phyloP scores from a whole-genome alignment of 2,888 invertebrate genomes.

The Ectemnius continuus region DNA sequence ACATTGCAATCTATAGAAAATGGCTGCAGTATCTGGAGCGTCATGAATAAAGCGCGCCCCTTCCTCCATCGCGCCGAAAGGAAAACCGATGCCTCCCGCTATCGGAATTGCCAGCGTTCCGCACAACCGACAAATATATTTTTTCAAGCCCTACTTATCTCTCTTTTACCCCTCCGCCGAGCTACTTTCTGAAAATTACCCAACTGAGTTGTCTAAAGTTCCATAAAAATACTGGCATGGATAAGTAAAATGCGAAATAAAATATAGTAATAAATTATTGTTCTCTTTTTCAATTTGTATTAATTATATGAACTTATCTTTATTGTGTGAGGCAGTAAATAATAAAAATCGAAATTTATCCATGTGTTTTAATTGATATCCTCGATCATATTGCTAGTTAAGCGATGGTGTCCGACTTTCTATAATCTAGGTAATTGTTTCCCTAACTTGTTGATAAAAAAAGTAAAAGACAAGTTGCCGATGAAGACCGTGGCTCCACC shows the following conservation, averaged over 20 bases:
- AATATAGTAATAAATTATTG: no score
- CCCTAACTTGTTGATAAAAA: conserved; percentile 22
- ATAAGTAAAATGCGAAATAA: not conserved
- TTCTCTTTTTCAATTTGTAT: no score
- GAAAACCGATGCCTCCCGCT: conserved; percentile 30
- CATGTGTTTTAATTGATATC: no score
- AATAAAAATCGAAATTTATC: no score
- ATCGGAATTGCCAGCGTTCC: conserved; percentile 4
- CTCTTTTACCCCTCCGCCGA: no score
- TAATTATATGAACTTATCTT: no score
- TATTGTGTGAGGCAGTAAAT: no score
- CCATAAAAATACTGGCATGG: no score
- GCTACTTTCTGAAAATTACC: not conserved
- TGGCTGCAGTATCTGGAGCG: conserved; percentile 73
- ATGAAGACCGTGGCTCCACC: conserved; percentile 38
- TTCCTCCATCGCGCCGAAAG: conserved; percentile 31
- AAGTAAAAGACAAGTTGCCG: conserved; percentile 10
- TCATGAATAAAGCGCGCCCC: conserved; percentile 55
- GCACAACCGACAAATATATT: conserved; percentile 9
- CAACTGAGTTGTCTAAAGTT: not conserved
- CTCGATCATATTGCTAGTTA: no score
- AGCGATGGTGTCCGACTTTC: no score
- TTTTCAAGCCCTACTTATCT: not conserved
- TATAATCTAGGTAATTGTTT: no score
- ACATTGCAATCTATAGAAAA: conserved; percentile 78